phyloP scores from a whole-genome alignment of 2,797 vertebrate species.

The Clarias platycephalus region DNA sequence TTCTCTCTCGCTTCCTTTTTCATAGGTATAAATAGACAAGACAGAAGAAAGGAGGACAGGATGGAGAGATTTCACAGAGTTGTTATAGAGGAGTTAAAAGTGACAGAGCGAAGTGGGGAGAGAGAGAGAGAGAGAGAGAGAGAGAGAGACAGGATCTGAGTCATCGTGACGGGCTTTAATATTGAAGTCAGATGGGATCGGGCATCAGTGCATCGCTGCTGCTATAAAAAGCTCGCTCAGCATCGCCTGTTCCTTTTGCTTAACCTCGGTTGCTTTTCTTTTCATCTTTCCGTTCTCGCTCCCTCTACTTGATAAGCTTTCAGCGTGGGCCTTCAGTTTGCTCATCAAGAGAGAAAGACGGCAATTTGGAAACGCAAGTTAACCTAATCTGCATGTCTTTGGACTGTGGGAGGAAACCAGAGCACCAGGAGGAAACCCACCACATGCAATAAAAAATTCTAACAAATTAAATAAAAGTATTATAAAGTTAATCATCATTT shows the following conservation, averaged over 20 bases:
- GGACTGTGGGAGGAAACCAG: no score
- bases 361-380: no score
- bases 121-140: background rate
- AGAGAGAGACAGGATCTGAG: slow-evolving; percentile 54
- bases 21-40: background rate
- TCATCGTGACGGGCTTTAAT: slow-evolving; percentile 53
- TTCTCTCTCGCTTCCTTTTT: background rate
- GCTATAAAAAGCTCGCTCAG: slow-evolving; percentile 48
- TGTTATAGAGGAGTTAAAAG: slow-evolving; percentile 7
- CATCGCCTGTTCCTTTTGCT: slow-evolving; percentile 22
- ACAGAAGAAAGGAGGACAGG: background rate
- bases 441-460: no score
- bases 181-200: slow-evolving; percentile 58
- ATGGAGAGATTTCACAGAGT: background rate
- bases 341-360: background rate
- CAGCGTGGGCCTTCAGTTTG: background rate
- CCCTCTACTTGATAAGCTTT: background rate
- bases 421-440: no score
- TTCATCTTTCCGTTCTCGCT: background rate
- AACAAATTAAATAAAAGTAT: no score
- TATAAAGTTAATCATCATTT: background rate
- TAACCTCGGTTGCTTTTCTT: background rate
- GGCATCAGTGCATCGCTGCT: slow-evolving; percentile 42
- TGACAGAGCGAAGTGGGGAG: slow-evolving; percentile 7
- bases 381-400: no score